These are phyloP conservation scores for Tetheella fluctuosa DNA, from an alignment of 2,888 invertebrate species.

Conservation along the genomic window DNA sequence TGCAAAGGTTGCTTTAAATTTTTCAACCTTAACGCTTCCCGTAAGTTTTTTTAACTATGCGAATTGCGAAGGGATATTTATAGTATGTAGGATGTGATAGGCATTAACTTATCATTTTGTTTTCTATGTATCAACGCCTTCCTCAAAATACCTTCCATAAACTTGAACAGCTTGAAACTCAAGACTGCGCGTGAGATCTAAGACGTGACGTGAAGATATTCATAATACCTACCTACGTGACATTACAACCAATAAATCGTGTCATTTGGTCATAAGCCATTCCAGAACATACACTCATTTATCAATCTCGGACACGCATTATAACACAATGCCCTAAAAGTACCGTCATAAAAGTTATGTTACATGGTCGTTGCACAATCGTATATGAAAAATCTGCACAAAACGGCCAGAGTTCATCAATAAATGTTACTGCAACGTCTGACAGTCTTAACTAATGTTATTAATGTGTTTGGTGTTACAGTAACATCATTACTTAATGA, in stretches of 20 bases:
- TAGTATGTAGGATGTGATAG: too few species aligned
- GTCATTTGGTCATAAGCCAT: neutral
- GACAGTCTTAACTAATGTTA: constrained; percentile 20
- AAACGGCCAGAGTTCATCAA: constrained; percentile 37
- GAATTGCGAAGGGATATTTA: too few species aligned
- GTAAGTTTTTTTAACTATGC: too few species aligned
- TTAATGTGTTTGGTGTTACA: constrained; percentile 6
- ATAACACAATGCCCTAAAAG: constrained; percentile 5
- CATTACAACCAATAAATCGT: constrained; percentile 7
- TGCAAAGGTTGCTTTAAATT: too few species aligned
- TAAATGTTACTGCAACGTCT: constrained; percentile 33
- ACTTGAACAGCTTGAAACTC: neutral
- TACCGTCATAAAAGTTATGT: neutral
- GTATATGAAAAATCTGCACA: constrained; percentile 20
- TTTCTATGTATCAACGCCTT: too few species aligned
- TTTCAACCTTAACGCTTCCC: too few species aligned
- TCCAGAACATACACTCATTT: neutral
- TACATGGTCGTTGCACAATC: constrained; percentile 35
- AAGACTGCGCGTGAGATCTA: neutral
- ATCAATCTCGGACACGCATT: neutral
- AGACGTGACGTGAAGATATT: constrained; percentile 8
- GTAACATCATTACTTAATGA: constrained; percentile 5
- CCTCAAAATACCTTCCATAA: neutral
- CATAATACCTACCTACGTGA: constrained; percentile 2
- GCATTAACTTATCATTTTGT: too few species aligned